phyloP scores from a whole-genome alignment of 1,140 invertebrate genomes.

The Formica selysi region DNA sequence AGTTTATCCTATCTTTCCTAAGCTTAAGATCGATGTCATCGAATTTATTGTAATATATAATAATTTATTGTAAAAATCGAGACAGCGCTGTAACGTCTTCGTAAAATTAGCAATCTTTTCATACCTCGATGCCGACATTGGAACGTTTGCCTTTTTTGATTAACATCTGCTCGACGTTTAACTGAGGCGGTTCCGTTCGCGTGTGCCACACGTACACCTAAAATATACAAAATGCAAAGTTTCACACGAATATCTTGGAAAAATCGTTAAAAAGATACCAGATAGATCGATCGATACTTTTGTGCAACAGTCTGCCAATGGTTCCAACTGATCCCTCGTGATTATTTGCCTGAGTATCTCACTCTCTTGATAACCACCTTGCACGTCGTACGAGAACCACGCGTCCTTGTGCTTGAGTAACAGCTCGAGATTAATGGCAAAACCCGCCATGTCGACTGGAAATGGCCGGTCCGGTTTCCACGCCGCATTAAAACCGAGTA shows the following conservation, averaged over 20 bases:
- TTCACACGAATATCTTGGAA: neutral
- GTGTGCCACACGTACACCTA: conserved; percentile 98
- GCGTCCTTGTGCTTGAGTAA: conserved; percentile 92
- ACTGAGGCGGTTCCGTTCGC: conserved; percentile 94
- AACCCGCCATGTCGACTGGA: conserved; percentile 99
- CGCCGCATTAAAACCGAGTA: conserved; percentile 93
- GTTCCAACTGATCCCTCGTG: conserved; percentile 93
- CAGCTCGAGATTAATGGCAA: conserved; percentile 96
- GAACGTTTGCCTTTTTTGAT: conserved; percentile 88
- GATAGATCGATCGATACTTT: conserved; percentile 87
- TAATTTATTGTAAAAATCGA: too few relatives aligned
- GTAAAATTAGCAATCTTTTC: conserved; percentile 72
- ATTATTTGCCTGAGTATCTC: conserved; percentile 94
- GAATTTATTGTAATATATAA: conserved; percentile 1
- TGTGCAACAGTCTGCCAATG: conserved; percentile 95
- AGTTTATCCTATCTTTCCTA: neutral
- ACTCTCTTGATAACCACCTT: conserved; percentile 96
- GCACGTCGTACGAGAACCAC: conserved; percentile 93
- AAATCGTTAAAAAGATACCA: neutral
- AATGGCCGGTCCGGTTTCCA: conserved; percentile 97
- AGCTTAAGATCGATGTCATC: neutral
- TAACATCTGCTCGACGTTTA: conserved; percentile 89
- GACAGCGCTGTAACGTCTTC: neutral
- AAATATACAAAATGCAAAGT: conserved; percentile 54
- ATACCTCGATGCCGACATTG: conserved; percentile 92